Evolutionary conservation across 1,140 invertebrate species (phyloP).

Genomic region (Drosophila mayri): DNA sequence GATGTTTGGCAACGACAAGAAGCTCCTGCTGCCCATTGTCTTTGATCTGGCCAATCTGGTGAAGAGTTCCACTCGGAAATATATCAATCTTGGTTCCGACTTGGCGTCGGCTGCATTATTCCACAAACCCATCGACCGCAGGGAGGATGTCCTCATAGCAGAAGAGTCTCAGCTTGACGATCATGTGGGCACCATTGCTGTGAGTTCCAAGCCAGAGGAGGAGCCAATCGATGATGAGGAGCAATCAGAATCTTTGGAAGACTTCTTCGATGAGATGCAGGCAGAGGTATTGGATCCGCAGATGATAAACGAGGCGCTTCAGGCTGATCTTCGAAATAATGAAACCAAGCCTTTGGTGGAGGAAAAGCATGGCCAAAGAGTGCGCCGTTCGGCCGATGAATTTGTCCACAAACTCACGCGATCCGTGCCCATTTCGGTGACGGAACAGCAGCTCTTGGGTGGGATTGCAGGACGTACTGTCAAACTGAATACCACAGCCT

Average conservation of each 20-base stretch:
- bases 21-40: constrained; percentile 88
- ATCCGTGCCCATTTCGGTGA: constrained; percentile 68
- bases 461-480: constrained; percentile 66
- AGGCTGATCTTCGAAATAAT: constrained; percentile 13
- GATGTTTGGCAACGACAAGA: constrained; percentile 87
- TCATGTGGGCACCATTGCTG: constrained; percentile 62
- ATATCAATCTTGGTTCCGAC: constrained; percentile 81
- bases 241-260: constrained; percentile 41
- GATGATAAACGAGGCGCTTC: constrained; percentile 75
- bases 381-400: constrained; percentile 59
- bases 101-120: constrained; percentile 75
- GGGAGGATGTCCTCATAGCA: constrained; percentile 51
- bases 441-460: constrained; percentile 65
- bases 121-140: constrained; percentile 32
- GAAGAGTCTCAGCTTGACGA: constrained; percentile 58
- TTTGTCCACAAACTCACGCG: constrained; percentile 77
- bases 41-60: constrained; percentile 88
- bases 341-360: background rate
- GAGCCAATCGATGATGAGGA: background rate
- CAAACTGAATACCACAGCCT: constrained; percentile 71
- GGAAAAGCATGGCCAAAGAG: constrained; percentile 24
- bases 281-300: constrained; percentile 74
- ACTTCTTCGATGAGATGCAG: constrained; percentile 74
- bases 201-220: constrained; percentile 18
- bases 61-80: constrained; percentile 84